Base-by-base conservation (phyloP, 2,113 vertebrate species). In the Actinemys pallida region DNA sequence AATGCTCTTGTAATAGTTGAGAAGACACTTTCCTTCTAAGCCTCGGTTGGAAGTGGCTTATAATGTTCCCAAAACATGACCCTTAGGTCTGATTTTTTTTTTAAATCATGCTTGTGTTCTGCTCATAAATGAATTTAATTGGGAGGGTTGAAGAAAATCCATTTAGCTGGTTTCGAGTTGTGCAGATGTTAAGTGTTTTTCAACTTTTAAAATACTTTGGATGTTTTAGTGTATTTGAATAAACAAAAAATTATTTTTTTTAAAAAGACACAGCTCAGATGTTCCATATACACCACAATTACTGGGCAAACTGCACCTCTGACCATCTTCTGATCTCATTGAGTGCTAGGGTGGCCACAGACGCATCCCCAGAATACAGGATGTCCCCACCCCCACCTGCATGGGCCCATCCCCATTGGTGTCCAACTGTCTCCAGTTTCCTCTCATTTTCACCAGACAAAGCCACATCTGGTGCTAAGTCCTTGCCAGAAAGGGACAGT, bases 31-130 rank as follows among this genome's bases (percentile, higher is more conserved):
- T 96, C 16, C 29, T 95, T 81, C 79, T 69, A 94, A 93, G 96
- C 92, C 86, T 93, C 95, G 93, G 85, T 92, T 94, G 88, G 93
- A 95, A 97, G 93, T 97, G 91, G 88, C 93, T 96, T 94, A 96
- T 90, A 96, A 94, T 80, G 80, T 95, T 97, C 95, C 84, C 88
- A 95, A 94, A 95, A 92, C 3, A 17, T 94, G 96, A 97, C 96
- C 96, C 95, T 96, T 97, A 95, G 75, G 94, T 93, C 79, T 86
- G 89, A 56, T 91, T 91, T 97, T 95, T 93, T 93, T 62, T n/a
- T 72, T 72, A 22, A 4, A 96, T 97, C 95, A 89, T 91, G 89
- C 79, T 93, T 95, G 82, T 69, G 85, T 95, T 95, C 94, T 91
- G 75, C 54, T 69, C 94, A 90, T 95, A 94, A 93, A 76, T 93